phyloP scores from a whole-genome alignment of 2,888 invertebrate genomes.

The Sclerodermus sp. region DNA sequence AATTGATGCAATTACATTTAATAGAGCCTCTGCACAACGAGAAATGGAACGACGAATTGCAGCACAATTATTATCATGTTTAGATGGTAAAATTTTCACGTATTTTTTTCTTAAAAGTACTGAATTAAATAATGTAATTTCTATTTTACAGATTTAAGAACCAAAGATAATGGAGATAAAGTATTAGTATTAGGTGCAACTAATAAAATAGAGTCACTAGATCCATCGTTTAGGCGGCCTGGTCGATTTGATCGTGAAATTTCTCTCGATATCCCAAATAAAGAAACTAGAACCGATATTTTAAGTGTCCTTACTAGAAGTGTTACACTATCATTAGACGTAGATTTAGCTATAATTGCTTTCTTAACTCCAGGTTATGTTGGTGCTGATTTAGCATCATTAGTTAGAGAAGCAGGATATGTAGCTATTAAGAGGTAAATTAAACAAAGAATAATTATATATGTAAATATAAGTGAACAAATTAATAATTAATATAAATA shows the following conservation, averaged over 20 bases:
- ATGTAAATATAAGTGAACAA: too few relatives aligned
- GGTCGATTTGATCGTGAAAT: slow-evolving; percentile 95
- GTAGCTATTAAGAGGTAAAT: slow-evolving; percentile 76
- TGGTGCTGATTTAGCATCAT: slow-evolving; percentile 87
- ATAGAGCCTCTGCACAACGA: slow-evolving; percentile 84
- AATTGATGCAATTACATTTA: slow-evolving; percentile 93
- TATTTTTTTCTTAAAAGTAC: not conserved
- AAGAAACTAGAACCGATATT: slow-evolving; percentile 79
- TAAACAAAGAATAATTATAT: not conserved
- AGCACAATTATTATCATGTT: slow-evolving; percentile 83
- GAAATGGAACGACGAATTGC: slow-evolving; percentile 97
- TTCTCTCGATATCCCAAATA: slow-evolving; percentile 89
- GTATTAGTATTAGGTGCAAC: slow-evolving; percentile 93
- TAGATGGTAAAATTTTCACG: slow-evolving; percentile 88
- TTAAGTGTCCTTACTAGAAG: slow-evolving; percentile 71
- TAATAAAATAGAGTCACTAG: slow-evolving; percentile 88
- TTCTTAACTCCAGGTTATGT: slow-evolving; percentile 93
- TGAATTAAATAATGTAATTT: not conserved
- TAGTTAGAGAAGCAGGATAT: slow-evolving; percentile 86
- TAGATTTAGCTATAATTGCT: slow-evolving; percentile 76
- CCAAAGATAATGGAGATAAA: slow-evolving; percentile 62
- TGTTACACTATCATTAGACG: slow-evolving; percentile 69
- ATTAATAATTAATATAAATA: slow-evolving; percentile 50
- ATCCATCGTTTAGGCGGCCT: slow-evolving; percentile 87
- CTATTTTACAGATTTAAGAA: slow-evolving; percentile 57